These are phyloP conservation scores for Beris morrisii DNA, from an alignment of 2,888 invertebrate species.

Conservation along the genomic window DNA sequence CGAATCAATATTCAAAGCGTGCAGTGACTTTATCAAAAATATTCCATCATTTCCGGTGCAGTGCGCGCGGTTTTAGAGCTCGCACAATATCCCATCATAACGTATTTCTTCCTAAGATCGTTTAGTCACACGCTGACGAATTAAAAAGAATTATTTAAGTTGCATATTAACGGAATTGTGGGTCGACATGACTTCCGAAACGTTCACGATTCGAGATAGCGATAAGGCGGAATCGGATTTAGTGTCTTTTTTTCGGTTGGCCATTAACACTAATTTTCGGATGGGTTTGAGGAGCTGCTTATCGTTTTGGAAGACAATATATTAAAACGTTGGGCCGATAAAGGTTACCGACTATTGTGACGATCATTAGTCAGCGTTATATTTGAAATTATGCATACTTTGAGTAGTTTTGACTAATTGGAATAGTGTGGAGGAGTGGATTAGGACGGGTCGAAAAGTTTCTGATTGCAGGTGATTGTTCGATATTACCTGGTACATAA, in stretches of 20 bases:
- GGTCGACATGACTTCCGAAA: not conserved
- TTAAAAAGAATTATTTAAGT: constrained; percentile 14
- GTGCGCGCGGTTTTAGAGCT: not conserved
- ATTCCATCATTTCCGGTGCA: constrained; percentile 30
- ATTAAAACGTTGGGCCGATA: too few species aligned
- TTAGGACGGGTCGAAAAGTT: too few species aligned
- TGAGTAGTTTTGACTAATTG: too few species aligned
- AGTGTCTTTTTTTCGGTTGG: not conserved
- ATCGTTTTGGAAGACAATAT: too few species aligned
- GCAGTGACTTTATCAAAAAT: constrained; percentile 23
- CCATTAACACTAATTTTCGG: not conserved
- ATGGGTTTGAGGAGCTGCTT: too few species aligned
- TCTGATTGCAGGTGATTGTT: too few species aligned
- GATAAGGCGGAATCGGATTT: constrained; percentile 3
- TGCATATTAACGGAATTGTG: constrained; percentile 19
- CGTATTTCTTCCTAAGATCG: constrained; percentile 11
- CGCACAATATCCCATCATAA: constrained; percentile 10
- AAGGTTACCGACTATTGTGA: too few species aligned
- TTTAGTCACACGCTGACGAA: constrained; percentile 24
- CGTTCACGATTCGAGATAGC: constrained; percentile 2
- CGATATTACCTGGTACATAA: too few species aligned
- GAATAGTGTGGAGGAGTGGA: too few species aligned
- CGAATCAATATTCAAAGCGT: constrained; percentile 13
- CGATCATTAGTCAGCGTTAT: too few species aligned
- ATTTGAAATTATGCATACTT: too few species aligned